Conservation (phyloP, 2,113 vertebrate genomes). For the Oncorhynchus gorbuscha region DNA sequence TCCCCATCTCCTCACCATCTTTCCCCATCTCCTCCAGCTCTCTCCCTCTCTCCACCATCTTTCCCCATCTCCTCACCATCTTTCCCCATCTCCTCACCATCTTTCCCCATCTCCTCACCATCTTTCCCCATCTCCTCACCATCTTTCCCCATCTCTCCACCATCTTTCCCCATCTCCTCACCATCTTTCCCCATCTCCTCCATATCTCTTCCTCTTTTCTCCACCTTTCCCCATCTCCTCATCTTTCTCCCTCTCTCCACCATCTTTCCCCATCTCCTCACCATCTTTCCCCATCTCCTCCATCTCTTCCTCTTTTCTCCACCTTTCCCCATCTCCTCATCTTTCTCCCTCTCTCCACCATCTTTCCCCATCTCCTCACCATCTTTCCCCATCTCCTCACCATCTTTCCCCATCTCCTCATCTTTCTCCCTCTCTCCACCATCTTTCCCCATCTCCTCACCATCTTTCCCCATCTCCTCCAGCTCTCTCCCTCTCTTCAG, state of each 20-base stretch:
- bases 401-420: background rate
- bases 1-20: too few species aligned
- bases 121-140: background rate
- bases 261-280: background rate
- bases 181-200: background rate
- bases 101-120: too few species aligned
- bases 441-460: too few species aligned
- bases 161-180: too few species aligned
- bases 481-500: constrained; percentile 29
- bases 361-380: background rate
- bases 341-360: too few species aligned
- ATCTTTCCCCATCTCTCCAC: too few species aligned
- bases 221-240: background rate
- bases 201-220: background rate
- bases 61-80: too few species aligned
- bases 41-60: background rate
- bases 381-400: accelerated
- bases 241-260: background rate
- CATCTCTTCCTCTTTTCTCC: too few species aligned
- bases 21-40: too few species aligned
- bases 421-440: background rate
- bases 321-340: too few species aligned
- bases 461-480: too few species aligned
- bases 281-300: constrained; percentile 25
- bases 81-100: background rate